Percentiles rank a stretch among this genome's conserved stretches.
phyloP scores from a whole-genome alignment of 2,888 invertebrate genomes.

The Erpobdella octoculata region DNA sequence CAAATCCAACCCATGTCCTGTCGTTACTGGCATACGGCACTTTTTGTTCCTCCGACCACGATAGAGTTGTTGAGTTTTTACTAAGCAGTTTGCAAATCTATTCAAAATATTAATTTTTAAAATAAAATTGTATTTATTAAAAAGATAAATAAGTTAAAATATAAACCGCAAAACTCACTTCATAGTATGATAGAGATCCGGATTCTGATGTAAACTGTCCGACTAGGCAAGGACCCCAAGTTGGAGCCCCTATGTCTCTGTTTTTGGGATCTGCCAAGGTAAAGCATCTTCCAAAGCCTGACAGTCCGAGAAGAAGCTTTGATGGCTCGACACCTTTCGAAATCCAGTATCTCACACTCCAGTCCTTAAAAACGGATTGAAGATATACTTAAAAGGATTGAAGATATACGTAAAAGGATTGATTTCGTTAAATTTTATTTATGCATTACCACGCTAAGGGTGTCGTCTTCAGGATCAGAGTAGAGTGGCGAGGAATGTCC shows the following conservation, averaged over 20 bases:
- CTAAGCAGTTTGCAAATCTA: neutral
- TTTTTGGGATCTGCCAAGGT: constrained; percentile 37
- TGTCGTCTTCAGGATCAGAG: constrained; percentile 17
- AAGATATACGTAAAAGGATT: neutral
- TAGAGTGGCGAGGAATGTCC: constrained; percentile 15
- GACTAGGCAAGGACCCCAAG: constrained; percentile 37
- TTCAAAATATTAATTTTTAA: no score
- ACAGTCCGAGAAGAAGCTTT: constrained; percentile 44
- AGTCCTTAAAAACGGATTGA: no score
- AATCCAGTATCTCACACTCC: constrained; percentile 42
- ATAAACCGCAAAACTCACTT: no score
- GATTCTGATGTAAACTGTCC: constrained; percentile 42
- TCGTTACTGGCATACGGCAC: constrained; percentile 4
- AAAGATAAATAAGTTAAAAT: no score
- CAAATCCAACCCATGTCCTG: constrained; percentile 6
- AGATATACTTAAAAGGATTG: no score
- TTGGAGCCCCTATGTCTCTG: constrained; percentile 41
- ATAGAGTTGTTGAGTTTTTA: neutral
- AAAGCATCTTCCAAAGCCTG: constrained; percentile 44
- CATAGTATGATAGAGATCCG: constrained; percentile 46
- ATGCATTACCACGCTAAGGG: neutral
- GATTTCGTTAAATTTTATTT: no score
- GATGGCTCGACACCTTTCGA: constrained; percentile 40
- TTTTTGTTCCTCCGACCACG: constrained; percentile 18
- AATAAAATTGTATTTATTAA: no score